Evolutionary conservation across 1,140 invertebrate species (phyloP), one percentile per base, ranked within the genome.

Genomic region (Ylistrum balloti): DNA sequence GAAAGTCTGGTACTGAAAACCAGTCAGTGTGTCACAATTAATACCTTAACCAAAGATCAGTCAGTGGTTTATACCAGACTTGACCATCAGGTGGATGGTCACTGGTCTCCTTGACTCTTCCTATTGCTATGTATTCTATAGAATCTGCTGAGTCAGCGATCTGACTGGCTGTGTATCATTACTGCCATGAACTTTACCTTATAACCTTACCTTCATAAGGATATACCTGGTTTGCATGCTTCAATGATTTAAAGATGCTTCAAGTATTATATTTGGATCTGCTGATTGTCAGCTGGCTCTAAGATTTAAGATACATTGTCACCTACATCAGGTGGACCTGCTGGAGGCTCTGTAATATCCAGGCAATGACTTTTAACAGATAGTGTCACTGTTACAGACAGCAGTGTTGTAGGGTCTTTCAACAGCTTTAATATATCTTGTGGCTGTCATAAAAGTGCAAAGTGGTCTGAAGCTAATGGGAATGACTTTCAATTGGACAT

Each of bases 111-210:
- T n/a, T n/a, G n/a, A n/a, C n/a, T n/a, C n/a, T n/a, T n/a, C n/a
- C n/a, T n/a, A n/a, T n/a, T n/a, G n/a, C n/a, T n/a, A n/a, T n/a
- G n/a, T n/a, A n/a, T n/a, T n/a, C n/a, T n/a, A n/a, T 74, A 74
- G 56, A 74, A 74, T 74, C 56, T 74, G 56, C 56, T 74, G 56
- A 28, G 56, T 74, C 56, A 74, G 56, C 56, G n/a, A n/a, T 74
- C 28, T 74, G 56, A 74, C 28, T 74, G 28, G 22, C 56, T 74
- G 22, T 56, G 45, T 3, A 22, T 3, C 45, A 28, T 28, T 74
- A n/a, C 20, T 74, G 22, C 9, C 20, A 22, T 74, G n/a, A 28
- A 74, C n/a, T 74, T n/a, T 3, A 74, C 56, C 56, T 74, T n/a
- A n/a, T n/a, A 22, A 74, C 56, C 56, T 17, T 28, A 56, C 45